Conservation (phyloP, 2,797 vertebrate species). For the Kryptopterus vitreolus region DNA sequence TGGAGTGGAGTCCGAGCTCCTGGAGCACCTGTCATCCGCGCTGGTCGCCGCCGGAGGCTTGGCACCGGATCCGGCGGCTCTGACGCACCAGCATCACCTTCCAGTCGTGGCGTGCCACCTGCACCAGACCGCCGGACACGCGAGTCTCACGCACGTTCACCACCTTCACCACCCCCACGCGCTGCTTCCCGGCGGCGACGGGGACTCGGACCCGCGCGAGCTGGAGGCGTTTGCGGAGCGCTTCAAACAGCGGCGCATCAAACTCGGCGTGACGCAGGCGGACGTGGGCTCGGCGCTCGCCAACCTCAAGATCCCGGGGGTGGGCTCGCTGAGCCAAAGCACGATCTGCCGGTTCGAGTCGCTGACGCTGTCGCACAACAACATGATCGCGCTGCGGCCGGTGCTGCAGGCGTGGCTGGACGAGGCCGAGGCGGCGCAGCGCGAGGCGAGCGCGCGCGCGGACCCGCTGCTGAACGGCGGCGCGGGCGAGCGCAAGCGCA, state of each 20-base stretch:
- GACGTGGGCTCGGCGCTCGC: conserved; percentile 88
- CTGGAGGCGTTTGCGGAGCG: conserved; percentile 92
- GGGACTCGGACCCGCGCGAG: conserved; percentile 90
- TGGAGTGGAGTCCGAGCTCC: conserved; percentile 90
- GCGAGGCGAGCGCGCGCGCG: conserved; percentile 82
- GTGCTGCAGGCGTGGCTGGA: conserved; percentile 93
- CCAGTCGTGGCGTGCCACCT: conserved; percentile 85
- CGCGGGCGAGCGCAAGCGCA: conserved; percentile 86
- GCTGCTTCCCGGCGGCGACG: conserved; percentile 70
- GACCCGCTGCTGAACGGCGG: conserved; percentile 75
- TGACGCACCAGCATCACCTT: conserved; percentile 85
- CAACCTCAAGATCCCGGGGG: conserved; percentile 90
- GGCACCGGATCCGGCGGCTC: conserved; percentile 79
- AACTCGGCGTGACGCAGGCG: conserved; percentile 89
- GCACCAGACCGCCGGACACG: conserved; percentile 87
- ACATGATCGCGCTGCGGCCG: conserved; percentile 94
- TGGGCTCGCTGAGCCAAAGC: conserved; percentile 93
- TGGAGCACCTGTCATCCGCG: conserved; percentile 88
- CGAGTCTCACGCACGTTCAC: conserved; percentile 74
- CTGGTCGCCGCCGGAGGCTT: conserved; percentile 81
- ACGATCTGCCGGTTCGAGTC: conserved; percentile 97
- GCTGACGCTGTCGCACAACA: conserved; percentile 94
- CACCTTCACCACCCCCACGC: conserved; percentile 74
- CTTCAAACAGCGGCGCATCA: conserved; percentile 90
- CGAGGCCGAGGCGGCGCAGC: conserved; percentile 86